These are phyloP conservation scores for Papilio aristodemus DNA, from an alignment of 1,140 invertebrate species.

Conservation along the genomic window DNA sequence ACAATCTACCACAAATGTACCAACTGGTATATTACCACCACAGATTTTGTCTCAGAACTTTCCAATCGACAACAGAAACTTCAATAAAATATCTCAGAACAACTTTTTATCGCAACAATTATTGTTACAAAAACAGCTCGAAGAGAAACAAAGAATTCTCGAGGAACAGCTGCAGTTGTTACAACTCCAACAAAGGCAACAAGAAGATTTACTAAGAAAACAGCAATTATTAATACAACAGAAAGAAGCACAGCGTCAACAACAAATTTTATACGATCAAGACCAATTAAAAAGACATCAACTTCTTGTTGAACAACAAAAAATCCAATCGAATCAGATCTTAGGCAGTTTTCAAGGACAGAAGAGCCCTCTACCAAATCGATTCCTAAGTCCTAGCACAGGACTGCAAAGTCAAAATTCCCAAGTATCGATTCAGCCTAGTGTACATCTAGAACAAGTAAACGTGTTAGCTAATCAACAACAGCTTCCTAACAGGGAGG, in stretches of 20 bases:
- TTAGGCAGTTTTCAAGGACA: slow-evolving; percentile 55
- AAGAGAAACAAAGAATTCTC: slow-evolving; percentile 85
- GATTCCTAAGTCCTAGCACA: slow-evolving; percentile 56
- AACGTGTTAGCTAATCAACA: slow-evolving; percentile 59
- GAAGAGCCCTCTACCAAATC: slow-evolving; percentile 59
- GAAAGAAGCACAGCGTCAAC: slow-evolving; percentile 79
- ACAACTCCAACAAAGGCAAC: slow-evolving; percentile 86
- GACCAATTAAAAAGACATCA: slow-evolving; percentile 64
- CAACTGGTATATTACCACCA: slow-evolving; percentile 55
- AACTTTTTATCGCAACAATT: slow-evolving; percentile 73
- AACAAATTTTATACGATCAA: slow-evolving; percentile 81
- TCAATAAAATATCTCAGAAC: slow-evolving; percentile 46
- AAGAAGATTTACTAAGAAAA: slow-evolving; percentile 84
- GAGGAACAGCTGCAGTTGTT: slow-evolving; percentile 85
- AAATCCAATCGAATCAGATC: slow-evolving; percentile 48
- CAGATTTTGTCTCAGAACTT: slow-evolving; percentile 48
- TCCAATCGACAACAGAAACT: slow-evolving; percentile 35
- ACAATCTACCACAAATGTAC: slow-evolving; percentile 46
- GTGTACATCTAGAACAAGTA: slow-evolving; percentile 71
- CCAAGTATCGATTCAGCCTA: slow-evolving; percentile 77
- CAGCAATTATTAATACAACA: slow-evolving; percentile 82
- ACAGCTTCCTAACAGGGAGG: slow-evolving; percentile 73
- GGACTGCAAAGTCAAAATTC: slow-evolving; percentile 51
- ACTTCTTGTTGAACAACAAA: slow-evolving; percentile 76
- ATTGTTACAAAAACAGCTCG: slow-evolving; percentile 81